Conservation (phyloP, 2,797 vertebrate species). For the Botia kubotai region DNA sequence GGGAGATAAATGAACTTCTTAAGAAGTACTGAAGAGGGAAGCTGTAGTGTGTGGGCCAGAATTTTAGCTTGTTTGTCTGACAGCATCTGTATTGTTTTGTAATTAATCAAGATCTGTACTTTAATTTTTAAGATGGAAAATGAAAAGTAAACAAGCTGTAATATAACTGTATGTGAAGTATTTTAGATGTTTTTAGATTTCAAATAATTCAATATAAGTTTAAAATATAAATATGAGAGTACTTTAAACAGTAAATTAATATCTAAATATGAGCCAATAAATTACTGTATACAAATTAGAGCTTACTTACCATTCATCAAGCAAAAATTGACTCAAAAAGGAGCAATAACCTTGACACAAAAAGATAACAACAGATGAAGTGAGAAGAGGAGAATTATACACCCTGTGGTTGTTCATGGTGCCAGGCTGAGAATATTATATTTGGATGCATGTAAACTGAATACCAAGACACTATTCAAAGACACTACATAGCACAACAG, state of each 20-base stretch:
- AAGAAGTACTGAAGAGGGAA: constrained; percentile 22
- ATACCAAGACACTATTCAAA: constrained; percentile 20
- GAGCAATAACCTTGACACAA: constrained; percentile 22
- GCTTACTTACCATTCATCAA: constrained; percentile 1
- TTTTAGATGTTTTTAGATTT: background rate
- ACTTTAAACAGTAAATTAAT: too few relatives aligned
- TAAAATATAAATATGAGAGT: too few relatives aligned
- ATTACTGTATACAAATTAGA: too few relatives aligned
- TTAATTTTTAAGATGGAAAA: background rate
- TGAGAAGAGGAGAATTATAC: constrained; percentile 5
- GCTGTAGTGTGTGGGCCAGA: background rate
- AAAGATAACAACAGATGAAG: constrained; percentile 3
- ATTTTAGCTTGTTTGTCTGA: background rate
- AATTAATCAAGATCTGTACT: background rate
- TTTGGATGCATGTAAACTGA: constrained; percentile 9
- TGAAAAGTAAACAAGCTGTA: background rate
- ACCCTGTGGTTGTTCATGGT: constrained; percentile 23
- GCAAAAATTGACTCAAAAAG: background rate
- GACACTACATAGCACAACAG: constrained; percentile 42
- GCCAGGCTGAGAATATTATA: constrained; percentile 24
- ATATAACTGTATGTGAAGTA: background rate
- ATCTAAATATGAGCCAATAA: too few relatives aligned
- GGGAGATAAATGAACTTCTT: constrained; percentile 43
- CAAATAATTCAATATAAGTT: background rate
- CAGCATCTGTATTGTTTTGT: constrained; percentile 27